phyloP scores from a whole-genome alignment of 1,140 invertebrate species.

The Zaprionus tsacasi region DNA sequence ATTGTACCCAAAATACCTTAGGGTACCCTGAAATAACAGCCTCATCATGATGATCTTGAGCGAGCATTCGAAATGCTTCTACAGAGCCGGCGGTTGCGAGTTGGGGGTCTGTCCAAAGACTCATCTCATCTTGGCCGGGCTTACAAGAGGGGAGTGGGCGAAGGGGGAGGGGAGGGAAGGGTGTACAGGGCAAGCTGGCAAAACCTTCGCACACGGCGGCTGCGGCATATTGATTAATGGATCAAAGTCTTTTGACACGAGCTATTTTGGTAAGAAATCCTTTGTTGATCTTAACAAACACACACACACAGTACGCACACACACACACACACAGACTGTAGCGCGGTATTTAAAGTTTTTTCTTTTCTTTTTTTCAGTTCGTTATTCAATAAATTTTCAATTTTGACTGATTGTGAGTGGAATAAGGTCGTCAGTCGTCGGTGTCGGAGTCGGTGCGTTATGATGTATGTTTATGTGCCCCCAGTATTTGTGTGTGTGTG shows the following conservation, averaged over 20 bases:
- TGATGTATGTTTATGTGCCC: conserved; percentile 73
- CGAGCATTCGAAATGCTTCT: conserved; percentile 48
- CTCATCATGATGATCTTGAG: conserved; percentile 76
- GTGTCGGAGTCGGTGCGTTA: conserved; percentile 74
- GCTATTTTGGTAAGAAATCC: conserved; percentile 83
- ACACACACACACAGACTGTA: background rate
- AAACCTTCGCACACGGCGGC: conserved; percentile 69
- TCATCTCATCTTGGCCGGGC: conserved; percentile 48
- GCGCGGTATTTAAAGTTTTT: conserved; percentile 32
- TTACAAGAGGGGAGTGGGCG: conserved; percentile 27
- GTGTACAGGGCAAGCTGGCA: conserved; percentile 38
- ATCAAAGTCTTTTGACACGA: conserved; percentile 84
- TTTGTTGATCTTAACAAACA: conserved; percentile 82
- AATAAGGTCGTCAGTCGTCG: conserved; percentile 77
- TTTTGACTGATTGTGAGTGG: conserved; percentile 84
- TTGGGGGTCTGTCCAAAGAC: conserved; percentile 37
- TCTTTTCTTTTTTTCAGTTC: conserved; percentile 30
- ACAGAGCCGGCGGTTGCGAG: conserved; percentile 25
- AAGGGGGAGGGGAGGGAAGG: background rate
- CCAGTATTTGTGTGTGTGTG: conserved; percentile 12
- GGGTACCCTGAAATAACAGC: conserved; percentile 67
- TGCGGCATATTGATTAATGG: conserved; percentile 84
- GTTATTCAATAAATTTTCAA: conserved; percentile 84
- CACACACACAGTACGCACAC: conserved; percentile 41
- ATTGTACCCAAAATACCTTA: conserved; percentile 50